Evolutionary conservation across 2,888 invertebrate species (phyloP).

Genomic region (Scelioninae gen. 1): DNA sequence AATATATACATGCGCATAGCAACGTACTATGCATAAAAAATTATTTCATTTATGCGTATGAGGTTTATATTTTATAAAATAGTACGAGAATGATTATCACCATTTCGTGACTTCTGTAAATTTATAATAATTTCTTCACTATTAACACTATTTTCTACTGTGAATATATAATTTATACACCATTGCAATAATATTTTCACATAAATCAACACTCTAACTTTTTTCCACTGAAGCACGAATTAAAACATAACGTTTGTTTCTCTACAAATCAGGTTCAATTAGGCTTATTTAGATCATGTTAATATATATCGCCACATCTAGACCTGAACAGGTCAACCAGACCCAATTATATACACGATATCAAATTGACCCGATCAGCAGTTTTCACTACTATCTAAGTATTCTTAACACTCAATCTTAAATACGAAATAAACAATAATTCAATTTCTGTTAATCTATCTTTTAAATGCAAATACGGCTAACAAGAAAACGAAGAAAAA

Average conservation of each 20-base stretch:
- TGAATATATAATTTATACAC: too few relatives aligned
- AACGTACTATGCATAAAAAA: too few relatives aligned
- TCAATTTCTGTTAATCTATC: conserved; percentile 7
- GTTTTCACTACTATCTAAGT: neutral
- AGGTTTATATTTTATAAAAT: too few relatives aligned
- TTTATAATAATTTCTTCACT: too few relatives aligned
- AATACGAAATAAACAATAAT: conserved; percentile 7
- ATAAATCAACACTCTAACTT: too few relatives aligned
- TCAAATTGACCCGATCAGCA: conserved; percentile 35
- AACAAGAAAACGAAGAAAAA: neutral
- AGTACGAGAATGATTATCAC: too few relatives aligned
- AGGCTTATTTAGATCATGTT: conserved; percentile 21
- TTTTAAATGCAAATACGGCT: neutral
- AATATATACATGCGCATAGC: too few relatives aligned
- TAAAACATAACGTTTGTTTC: conserved; percentile 7
- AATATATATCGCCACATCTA: conserved; percentile 33
- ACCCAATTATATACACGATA: conserved; percentile 29
- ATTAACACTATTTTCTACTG: too few relatives aligned
- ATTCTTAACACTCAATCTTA: neutral
- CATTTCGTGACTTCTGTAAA: too few relatives aligned
- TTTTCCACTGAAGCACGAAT: neutral
- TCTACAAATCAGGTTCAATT: conserved; percentile 19
- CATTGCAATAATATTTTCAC: too few relatives aligned
- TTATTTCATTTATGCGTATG: too few relatives aligned
- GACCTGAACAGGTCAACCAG: conserved; percentile 38